Evolutionary conservation across 2,113 vertebrate species (phyloP), one percentile per base, ranked within the genome.

Genomic region (Lepisosteus osseus): DNA sequence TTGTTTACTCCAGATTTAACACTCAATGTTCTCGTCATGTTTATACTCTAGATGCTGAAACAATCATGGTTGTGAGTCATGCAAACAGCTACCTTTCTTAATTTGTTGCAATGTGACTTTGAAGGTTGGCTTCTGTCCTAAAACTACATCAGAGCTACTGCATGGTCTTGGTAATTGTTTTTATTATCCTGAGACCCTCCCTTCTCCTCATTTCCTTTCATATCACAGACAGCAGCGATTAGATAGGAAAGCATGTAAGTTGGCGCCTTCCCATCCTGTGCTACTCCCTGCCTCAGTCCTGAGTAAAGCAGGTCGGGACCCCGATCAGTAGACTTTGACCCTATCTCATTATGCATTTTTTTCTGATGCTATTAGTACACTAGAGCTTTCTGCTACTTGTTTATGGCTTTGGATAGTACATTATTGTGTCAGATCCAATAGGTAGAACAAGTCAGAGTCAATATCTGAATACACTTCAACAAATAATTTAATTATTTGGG

Each of bases 211-310:
- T 86, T 94, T 94, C 89, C 90, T 91, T 74, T 80, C 76, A 84
- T 83, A 85, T 89, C 83, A 78, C 79, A 79, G 73, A 71, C 81
- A 44, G 67, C 76, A 76, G 75, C 80, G 88, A 88, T 90, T 87
- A 92, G 88, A 91, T 83, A 85, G 80, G 66, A 85, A 83, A 79
- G 71, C 76, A 61, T 70, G 72, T 76, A 78, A 72, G 74, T 78
- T 80, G 88, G 90, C 80, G 85, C 85, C 88, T 84, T 87, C 87
- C 85, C 85, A 90, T 86, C 86, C 87, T 72, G 62, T 77, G 75
- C 81, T 80, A 84, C 82, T 85, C 81, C 81, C 73, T 85, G 71
- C 45, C 65, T 74, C 54, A 3, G 11, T 80, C 69, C 55, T 74
- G 45, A 70, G 11, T 43, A 65, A 43, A 13, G 66, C 69, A 74